Evolutionary conservation across 2,113 vertebrate genomes (phyloP), one percentile per base, ranked within the genome.

Genomic region (Propithecus coquereli): DNA sequence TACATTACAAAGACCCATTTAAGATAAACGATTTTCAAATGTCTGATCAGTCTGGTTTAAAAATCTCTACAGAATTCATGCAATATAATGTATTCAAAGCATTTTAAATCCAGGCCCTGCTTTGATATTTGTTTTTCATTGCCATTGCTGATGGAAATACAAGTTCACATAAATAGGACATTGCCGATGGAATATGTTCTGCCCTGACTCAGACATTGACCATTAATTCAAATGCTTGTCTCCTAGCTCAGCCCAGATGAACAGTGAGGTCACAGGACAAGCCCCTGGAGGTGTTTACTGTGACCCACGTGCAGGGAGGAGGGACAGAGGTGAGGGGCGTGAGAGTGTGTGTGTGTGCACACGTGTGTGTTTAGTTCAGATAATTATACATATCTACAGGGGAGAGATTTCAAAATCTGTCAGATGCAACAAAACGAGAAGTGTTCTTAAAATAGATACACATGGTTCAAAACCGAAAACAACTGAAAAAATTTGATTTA

Each of bases 11-110:
- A 94, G 84, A 89, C 80, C 65, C 94, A 43, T 87, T 94, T 95
- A 86, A 96, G 94, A 96, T 65, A 92, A 95, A 94, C 61, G 47
- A 89, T 73, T 94, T 77, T 87, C 59, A 32, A 90, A 68, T 37
- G 82, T 47, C 82, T 88, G 18, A 71, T 93, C 82, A 73, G 54
- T 71, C 70, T 30, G 59, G 54, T 90, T 57, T 79, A 54, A 95
- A 96, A 94, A 74, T 54, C 87, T 94, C 92, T 30, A 1, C 63
- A 54, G 66, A 91, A 95, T 94, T 89, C 81, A 96, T 86, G 89
- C 70, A 18, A 79, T 77, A 18, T 82, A 91, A 86, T 68, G 25
- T 85, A 95, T 50, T 82, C 89, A 88, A 45, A 77, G 54, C n/a
- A 84, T 37, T 94, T 88, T 71, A 68, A 82, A 84, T 57, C 37